Conservation (phyloP, 2,888 invertebrate genomes). For the Drosophila melanosoma region DNA sequence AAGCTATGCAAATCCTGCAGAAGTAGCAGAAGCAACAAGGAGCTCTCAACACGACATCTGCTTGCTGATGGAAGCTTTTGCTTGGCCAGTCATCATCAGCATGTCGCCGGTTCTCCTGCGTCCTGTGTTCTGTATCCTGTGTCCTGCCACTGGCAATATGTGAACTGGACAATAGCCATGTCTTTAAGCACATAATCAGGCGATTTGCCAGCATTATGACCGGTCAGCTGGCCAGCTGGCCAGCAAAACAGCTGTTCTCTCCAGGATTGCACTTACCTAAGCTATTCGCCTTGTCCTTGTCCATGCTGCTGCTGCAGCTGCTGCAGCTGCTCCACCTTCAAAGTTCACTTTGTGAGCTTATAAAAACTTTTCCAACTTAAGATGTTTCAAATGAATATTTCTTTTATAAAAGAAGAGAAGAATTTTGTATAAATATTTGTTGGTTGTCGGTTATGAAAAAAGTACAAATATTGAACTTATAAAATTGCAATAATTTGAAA, state of each 20-base stretch:
- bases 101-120: conserved; percentile 24
- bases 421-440: background rate
- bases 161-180: conserved; percentile 26
- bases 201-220: conserved; percentile 76
- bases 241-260: conserved; percentile 25
- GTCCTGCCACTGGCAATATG: conserved; percentile 26
- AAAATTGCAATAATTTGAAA: too few relatives aligned
- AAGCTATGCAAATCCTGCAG: conserved; percentile 69
- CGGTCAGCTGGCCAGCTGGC: conserved; percentile 28
- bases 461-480: too few relatives aligned
- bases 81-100: conserved; percentile 53
- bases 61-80: conserved; percentile 51
- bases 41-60: conserved; percentile 61
- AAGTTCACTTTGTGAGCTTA: background rate
- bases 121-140: conserved; percentile 23
- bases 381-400: background rate
- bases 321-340: conserved; percentile 5
- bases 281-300: conserved; percentile 26
- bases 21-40: conserved; percentile 48
- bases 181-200: conserved; percentile 71
- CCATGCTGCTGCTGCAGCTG: background rate
- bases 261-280: conserved; percentile 28
- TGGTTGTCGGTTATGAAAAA: too few relatives aligned
- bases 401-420: background rate
- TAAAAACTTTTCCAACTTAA: background rate